These are phyloP conservation scores for Istiophorus platypterus DNA, from an alignment of 2,113 vertebrate species.

Conservation along the genomic window DNA sequence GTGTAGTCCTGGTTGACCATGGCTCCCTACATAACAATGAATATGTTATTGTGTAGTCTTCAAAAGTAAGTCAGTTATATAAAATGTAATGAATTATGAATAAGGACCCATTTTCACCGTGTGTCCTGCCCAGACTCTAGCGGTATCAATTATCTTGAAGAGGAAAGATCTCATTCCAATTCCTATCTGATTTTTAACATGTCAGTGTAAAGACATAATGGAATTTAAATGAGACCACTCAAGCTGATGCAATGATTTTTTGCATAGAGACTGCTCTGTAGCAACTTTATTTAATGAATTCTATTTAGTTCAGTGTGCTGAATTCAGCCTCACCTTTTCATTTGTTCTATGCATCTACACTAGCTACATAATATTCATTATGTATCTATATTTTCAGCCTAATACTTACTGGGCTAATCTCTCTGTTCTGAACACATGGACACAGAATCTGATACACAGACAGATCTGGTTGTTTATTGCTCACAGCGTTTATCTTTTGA, in stretches of 20 bases:
- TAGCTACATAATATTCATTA: neutral
- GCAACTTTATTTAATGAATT: constrained; percentile 33
- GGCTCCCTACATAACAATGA: constrained; percentile 55
- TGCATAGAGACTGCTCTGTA: constrained; percentile 12
- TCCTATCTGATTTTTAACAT: constrained; percentile 62
- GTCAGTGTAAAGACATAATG: constrained; percentile 67
- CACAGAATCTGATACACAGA: constrained; percentile 20
- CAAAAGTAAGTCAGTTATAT: constrained; percentile 72
- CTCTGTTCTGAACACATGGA: neutral
- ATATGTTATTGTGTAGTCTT: constrained; percentile 68
- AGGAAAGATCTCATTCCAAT: constrained; percentile 63
- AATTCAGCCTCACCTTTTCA: constrained; percentile 30
- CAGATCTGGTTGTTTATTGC: constrained; percentile 35
- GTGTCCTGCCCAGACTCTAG: constrained; percentile 42
- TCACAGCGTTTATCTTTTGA: constrained; percentile 18
- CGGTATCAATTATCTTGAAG: constrained; percentile 67
- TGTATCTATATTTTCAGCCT: constrained; percentile 4
- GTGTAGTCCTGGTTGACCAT: constrained; percentile 24
- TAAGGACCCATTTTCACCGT: constrained; percentile 63
- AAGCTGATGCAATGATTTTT: constrained; percentile 46
- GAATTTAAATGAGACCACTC: constrained; percentile 67
- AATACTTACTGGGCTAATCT: neutral
- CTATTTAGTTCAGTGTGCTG: neutral
- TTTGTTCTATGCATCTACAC: constrained; percentile 4
- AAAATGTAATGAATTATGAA: constrained; percentile 76